These are phyloP conservation scores for Anabacerthia variegaticeps DNA, from an alignment of 2,797 vertebrate genomes.

Conservation along the genomic window DNA sequence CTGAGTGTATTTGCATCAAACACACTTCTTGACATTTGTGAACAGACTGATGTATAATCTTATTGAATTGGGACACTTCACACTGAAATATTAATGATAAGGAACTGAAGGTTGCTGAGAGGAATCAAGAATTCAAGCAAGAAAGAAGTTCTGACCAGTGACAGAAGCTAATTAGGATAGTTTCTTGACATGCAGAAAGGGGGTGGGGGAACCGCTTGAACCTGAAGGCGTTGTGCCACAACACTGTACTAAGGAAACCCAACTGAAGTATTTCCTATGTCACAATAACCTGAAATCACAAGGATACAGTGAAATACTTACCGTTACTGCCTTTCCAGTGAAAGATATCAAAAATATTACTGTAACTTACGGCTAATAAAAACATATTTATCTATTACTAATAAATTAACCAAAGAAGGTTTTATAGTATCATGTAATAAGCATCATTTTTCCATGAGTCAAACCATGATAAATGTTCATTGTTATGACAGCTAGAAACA, in stretches of 20 bases:
- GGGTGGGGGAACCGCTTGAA: background rate
- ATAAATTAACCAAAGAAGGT: conserved; percentile 30
- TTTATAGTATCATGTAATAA: conserved; percentile 1
- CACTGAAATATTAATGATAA: background rate
- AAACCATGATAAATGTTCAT: conserved; percentile 48
- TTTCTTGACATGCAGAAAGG: background rate
- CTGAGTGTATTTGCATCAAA: background rate
- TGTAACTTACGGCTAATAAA: background rate
- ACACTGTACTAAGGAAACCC: background rate
- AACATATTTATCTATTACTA: background rate
- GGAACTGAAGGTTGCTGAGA: background rate
- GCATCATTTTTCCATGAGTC: conserved; percentile 1
- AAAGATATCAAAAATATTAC: background rate
- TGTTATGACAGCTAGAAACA: conserved; percentile 46
- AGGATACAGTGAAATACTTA: background rate
- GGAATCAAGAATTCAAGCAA: background rate
- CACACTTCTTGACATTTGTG: background rate
- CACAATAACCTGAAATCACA: background rate
- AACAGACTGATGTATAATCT: background rate
- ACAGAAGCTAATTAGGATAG: background rate
- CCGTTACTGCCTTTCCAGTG: background rate
- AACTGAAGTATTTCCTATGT: background rate
- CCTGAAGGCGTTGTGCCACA: background rate
- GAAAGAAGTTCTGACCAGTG: background rate
- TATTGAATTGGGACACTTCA: background rate